Conservation (phyloP, 1,140 invertebrate species). For the Tetramorium simillimum region DNA sequence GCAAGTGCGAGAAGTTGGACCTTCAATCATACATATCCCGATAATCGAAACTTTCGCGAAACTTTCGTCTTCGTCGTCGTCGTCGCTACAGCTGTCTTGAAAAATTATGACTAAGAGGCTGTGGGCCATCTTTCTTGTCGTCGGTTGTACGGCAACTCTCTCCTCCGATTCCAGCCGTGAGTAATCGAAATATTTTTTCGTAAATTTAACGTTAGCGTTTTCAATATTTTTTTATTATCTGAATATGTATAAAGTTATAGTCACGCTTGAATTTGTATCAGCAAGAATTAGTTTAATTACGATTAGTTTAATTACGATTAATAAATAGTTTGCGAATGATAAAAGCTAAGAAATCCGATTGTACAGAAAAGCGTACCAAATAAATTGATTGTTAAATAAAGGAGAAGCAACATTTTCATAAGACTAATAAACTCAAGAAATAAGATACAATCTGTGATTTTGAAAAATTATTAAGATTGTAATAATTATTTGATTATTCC, state of each 20-base stretch:
- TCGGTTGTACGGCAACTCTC: slow-evolving; percentile 61
- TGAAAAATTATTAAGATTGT: too few species aligned
- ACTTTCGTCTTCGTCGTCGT: not conserved
- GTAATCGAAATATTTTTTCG: slow-evolving; percentile 59
- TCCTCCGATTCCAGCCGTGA: slow-evolving; percentile 70
- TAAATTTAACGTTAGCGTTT: not conserved
- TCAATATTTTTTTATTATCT: not conserved
- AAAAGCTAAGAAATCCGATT: not conserved
- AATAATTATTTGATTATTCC: not conserved
- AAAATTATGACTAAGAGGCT: slow-evolving; percentile 29
- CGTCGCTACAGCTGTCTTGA: too few species aligned
- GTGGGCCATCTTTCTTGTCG: slow-evolving; percentile 53
- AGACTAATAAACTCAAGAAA: not conserved
- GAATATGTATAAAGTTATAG: not conserved
- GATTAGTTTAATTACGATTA: not conserved
- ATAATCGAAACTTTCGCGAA: not conserved
- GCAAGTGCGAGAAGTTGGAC: not conserved
- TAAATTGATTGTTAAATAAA: not conserved
- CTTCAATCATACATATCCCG: not conserved
- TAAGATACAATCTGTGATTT: not conserved
- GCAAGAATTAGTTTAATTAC: not conserved
- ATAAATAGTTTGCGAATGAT: not conserved
- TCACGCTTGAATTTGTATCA: not conserved
- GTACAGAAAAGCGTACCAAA: not conserved
- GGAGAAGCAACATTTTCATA: not conserved